These are phyloP conservation scores for Cataglyphis albicans DNA, from an alignment of 2,888 invertebrate species.

Conservation along the genomic window DNA sequence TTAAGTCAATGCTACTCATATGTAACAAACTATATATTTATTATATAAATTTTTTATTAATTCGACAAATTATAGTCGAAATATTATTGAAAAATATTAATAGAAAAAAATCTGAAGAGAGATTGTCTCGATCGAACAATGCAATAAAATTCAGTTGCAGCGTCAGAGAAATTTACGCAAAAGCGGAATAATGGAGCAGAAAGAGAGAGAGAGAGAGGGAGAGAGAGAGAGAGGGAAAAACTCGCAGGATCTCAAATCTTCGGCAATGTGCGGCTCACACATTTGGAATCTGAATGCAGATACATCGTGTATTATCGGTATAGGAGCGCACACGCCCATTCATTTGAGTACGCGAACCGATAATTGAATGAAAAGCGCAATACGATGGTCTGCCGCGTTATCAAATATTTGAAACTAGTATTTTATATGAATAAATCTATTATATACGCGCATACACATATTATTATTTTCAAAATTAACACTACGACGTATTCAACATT, in stretches of 20 bases:
- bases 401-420: constrained; percentile 24
- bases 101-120: neutral
- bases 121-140: neutral
- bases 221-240: neutral
- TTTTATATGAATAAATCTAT: constrained; percentile 9
- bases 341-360: constrained; percentile 73
- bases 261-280: constrained; percentile 60
- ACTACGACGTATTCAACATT: neutral
- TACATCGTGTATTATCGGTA: constrained; percentile 65
- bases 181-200: constrained; percentile 6
- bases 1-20: constrained; percentile 5
- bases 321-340: constrained; percentile 54
- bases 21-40: neutral
- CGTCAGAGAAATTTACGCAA: constrained; percentile 25
- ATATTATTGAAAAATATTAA: neutral
- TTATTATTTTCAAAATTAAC: constrained; percentile 33
- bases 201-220: too few species aligned
- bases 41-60: neutral
- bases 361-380: constrained; percentile 75
- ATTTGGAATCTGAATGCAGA: constrained; percentile 64
- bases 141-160: constrained; percentile 6
- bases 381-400: constrained; percentile 32
- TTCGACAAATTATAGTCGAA: constrained; percentile 1
- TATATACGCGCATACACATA: neutral
- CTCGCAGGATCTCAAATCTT: constrained; percentile 49